Evolutionary conservation across 2,888 invertebrate genomes (phyloP).

Genomic region (Boloria selene): DNA sequence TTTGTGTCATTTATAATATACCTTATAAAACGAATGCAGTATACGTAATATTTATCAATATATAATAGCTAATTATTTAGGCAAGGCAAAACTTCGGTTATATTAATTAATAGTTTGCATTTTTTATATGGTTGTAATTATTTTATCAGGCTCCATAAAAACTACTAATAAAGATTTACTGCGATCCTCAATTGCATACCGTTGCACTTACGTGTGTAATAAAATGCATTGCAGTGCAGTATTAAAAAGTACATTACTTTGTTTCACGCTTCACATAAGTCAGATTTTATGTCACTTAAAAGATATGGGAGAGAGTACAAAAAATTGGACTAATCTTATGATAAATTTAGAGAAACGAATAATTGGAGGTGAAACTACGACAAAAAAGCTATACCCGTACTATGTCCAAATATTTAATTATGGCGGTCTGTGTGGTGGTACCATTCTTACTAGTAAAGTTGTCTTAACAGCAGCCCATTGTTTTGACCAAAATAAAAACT

Average conservation of each 20-base stretch:
- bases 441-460: conserved; percentile 48
- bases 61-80: no score
- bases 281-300: conserved; percentile 46
- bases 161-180: neutral
- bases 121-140: neutral
- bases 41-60: no score
- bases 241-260: conserved; percentile 26
- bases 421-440: conserved; percentile 50
- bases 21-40: no score
- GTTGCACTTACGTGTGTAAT: conserved; percentile 29
- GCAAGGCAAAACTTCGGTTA: no score
- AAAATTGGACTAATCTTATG: conserved; percentile 38
- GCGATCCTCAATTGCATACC: neutral
- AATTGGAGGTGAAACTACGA: conserved; percentile 43
- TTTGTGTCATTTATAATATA: no score
- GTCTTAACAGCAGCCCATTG: conserved; percentile 57
- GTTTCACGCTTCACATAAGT: conserved; percentile 26
- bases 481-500: conserved; percentile 49
- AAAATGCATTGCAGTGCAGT: conserved; percentile 36
- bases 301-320: conserved; percentile 45
- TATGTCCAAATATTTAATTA: conserved; percentile 50
- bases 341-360: conserved; percentile 42
- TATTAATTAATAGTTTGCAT: neutral
- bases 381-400: conserved; percentile 45
- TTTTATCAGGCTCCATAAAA: neutral